These are phyloP conservation scores for Epicampocera succincta DNA, from an alignment of 2,888 invertebrate species.

Conservation along the genomic window DNA sequence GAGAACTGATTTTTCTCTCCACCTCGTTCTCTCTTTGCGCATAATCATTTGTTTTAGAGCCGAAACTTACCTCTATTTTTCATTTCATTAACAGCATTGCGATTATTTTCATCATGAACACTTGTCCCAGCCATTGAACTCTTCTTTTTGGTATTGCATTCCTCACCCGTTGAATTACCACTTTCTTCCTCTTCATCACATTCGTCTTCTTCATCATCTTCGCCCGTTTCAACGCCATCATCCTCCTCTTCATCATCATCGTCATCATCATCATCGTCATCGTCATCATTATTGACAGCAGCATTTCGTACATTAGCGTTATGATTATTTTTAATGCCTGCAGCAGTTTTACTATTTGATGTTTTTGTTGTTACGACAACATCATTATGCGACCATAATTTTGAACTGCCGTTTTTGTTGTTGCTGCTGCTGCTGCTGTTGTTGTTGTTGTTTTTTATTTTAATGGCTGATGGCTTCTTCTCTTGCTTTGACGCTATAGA, in stretches of 20 bases:
- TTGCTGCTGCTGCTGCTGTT: conserved; percentile 16
- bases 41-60: too few species aligned
- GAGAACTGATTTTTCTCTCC: background rate
- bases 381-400: conserved; percentile 70
- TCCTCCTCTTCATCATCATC: conserved; percentile 76
- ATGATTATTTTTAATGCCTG: conserved; percentile 65
- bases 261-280: conserved; percentile 51
- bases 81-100: conserved; percentile 81
- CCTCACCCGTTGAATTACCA: conserved; percentile 68
- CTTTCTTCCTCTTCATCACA: conserved; percentile 74
- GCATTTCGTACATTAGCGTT: conserved; percentile 60
- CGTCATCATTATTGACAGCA: conserved; percentile 55
- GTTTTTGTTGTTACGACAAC: conserved; percentile 64
- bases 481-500: conserved; percentile 47
- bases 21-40: too few species aligned
- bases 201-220: conserved; percentile 73
- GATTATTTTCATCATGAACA: conserved; percentile 81
- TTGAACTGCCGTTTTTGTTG: conserved; percentile 58
- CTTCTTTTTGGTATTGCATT: conserved; percentile 71
- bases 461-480: conserved; percentile 58
- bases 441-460: background rate
- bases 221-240: conserved; percentile 79
- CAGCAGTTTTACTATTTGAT: conserved; percentile 48
- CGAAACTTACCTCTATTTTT: conserved; percentile 79
- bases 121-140: conserved; percentile 69